Conservation (phyloP, 2,888 invertebrate species). For the Tetranychus piercei region DNA sequence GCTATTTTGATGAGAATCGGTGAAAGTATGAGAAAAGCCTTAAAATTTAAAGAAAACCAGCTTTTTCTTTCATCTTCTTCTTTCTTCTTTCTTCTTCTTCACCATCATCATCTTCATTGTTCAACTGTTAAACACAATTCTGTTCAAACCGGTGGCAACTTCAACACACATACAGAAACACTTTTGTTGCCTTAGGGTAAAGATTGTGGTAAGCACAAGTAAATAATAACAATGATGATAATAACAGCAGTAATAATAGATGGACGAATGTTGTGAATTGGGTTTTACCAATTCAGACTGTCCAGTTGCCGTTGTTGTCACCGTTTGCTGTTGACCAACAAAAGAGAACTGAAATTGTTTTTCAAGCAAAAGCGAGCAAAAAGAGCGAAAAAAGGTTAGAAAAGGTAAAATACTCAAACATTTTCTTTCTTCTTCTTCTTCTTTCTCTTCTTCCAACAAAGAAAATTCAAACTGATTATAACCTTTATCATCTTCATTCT, state of each 20-base stretch:
- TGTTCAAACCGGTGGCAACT: not conserved
- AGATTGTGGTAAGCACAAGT: not conserved
- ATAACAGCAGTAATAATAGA: not conserved
- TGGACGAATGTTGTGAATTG: not conserved
- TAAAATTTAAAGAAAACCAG: not conserved
- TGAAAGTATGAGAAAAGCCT: not conserved
- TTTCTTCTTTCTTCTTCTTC: not conserved
- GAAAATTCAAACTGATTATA: not conserved
- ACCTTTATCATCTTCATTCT: not conserved
- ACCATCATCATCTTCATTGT: not conserved
- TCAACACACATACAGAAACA: conserved; percentile 3
- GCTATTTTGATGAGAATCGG: not conserved
- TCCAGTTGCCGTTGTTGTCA: not conserved
- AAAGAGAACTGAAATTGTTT: not conserved
- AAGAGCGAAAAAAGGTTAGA: not conserved
- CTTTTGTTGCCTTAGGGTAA: not conserved
- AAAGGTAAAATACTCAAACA: not conserved
- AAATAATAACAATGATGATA: not conserved
- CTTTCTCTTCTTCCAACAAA: not conserved
- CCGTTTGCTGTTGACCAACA: not conserved
- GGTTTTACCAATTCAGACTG: not conserved
- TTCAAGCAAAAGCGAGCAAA: not conserved
- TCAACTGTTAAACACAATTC: too few relatives aligned
- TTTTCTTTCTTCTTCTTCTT: not conserved
- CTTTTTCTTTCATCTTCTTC: not conserved